Percentiles rank a stretch among this genome's conserved stretches.
Evolutionary conservation across 2,797 vertebrate genomes (phyloP).

Genomic region (Alauda arvensis): DNA sequence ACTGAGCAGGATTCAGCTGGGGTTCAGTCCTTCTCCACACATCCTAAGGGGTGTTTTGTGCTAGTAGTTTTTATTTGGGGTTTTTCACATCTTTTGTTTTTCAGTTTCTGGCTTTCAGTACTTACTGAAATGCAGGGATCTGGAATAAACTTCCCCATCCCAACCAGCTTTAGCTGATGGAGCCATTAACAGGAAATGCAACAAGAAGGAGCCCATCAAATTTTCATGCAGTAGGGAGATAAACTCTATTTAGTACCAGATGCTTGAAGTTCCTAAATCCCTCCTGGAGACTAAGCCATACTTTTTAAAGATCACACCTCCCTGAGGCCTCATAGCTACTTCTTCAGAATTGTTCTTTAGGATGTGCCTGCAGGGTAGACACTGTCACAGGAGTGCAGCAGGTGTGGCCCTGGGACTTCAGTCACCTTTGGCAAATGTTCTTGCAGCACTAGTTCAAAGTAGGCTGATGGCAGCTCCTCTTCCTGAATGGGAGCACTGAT

Average conservation of each 20-base stretch:
- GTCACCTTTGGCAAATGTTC: not conserved
- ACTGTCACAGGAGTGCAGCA: not conserved
- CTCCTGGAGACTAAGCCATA: not conserved
- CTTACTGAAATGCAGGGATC: not conserved
- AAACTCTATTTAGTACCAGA: not conserved
- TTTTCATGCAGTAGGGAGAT: not conserved
- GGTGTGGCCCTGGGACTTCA: not conserved
- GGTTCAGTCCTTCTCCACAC: not conserved
- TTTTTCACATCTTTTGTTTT: not conserved
- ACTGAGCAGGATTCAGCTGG: not conserved
- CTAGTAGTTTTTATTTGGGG: not conserved
- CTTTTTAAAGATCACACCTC: not conserved
- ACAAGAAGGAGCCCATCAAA: not conserved
- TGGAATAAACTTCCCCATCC: not conserved
- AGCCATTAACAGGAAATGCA: not conserved
- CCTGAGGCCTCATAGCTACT: not conserved
- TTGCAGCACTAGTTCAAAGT: not conserved
- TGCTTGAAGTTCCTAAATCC: not conserved
- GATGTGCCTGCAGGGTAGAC: not conserved
- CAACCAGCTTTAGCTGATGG: not conserved
- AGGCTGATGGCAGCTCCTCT: not conserved
- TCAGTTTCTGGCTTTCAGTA: not conserved
- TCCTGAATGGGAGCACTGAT: fast-evolving
- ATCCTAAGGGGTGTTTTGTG: not conserved
- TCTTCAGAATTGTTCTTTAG: not conserved